A percentile compares a stretch with the other conserved stretches of the same genome.
phyloP scores from a whole-genome alignment of 2,888 invertebrate species.

The Napeogenes inachia region DNA sequence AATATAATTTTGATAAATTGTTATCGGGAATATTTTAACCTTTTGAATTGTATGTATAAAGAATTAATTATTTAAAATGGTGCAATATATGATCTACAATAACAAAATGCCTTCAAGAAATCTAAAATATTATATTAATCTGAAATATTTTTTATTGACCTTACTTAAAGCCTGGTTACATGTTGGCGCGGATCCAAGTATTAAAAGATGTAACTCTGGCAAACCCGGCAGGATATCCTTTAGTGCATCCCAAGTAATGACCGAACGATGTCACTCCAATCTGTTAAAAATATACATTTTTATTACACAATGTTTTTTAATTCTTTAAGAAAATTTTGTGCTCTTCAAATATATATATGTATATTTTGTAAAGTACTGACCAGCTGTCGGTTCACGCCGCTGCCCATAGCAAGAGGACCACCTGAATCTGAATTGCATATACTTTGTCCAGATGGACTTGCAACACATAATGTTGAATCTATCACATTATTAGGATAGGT shows the following conservation, averaged over 20 bases:
- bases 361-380: too few relatives aligned
- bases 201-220: slow-evolving; percentile 37
- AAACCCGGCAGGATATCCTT: slow-evolving; percentile 36
- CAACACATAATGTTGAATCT: neutral
- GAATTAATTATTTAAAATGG: too few relatives aligned
- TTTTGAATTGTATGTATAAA: too few relatives aligned
- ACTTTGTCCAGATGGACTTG: neutral
- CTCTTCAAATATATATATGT: too few relatives aligned
- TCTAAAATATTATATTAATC: too few relatives aligned
- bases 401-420: neutral
- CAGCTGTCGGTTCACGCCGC: too few relatives aligned
- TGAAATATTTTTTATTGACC: too few relatives aligned
- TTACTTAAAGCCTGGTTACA: slow-evolving; percentile 12
- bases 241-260: slow-evolving; percentile 32
- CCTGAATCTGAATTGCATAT: neutral
- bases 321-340: slow-evolving; percentile 5
- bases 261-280: slow-evolving; percentile 33
- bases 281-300: slow-evolving; percentile 16
- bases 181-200: slow-evolving; percentile 34
- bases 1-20: too few relatives aligned
- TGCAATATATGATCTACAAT: too few relatives aligned
- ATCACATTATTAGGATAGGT: neutral
- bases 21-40: too few relatives aligned
- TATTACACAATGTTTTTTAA: too few relatives aligned
- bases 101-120: too few relatives aligned